Evolutionary conservation across 2,888 invertebrate species (phyloP).

Genomic region (Melieria omissa): DNA sequence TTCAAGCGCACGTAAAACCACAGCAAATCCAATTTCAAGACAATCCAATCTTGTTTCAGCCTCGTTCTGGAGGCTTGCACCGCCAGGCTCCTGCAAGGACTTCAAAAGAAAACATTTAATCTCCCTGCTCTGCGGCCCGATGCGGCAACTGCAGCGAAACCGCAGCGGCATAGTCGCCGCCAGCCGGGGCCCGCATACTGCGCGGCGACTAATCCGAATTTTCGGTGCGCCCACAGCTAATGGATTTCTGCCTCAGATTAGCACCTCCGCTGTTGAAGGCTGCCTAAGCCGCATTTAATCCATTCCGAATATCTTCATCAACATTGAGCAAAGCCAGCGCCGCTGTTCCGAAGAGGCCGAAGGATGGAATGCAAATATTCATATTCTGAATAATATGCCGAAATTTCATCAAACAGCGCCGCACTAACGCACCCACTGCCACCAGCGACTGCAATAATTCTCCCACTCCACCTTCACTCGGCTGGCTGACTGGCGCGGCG

Average conservation of each 20-base stretch:
- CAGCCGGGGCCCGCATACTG: too few relatives aligned
- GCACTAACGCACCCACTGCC: too few relatives aligned
- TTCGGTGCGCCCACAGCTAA: slow-evolving; percentile 40
- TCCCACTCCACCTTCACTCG: too few relatives aligned
- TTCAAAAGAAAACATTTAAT: slow-evolving; percentile 16
- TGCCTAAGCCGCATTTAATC: neutral
- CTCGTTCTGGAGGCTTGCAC: slow-evolving; percentile 11
- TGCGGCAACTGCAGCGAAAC: slow-evolving; percentile 1
- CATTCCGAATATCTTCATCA: too few relatives aligned
- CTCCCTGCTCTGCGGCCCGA: neutral
- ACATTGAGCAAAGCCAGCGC: too few relatives aligned
- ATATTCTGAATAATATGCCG: too few relatives aligned
- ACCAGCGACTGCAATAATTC: too few relatives aligned
- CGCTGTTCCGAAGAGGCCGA: too few relatives aligned
- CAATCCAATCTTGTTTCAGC: slow-evolving; percentile 44
- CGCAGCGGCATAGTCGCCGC: too few relatives aligned
- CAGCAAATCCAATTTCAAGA: slow-evolving; percentile 57
- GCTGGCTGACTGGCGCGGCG: too few relatives aligned
- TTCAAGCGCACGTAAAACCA: slow-evolving; percentile 43
- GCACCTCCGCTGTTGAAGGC: slow-evolving; percentile 45
- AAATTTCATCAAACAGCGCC: too few relatives aligned
- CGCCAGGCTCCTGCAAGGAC: neutral
- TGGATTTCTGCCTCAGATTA: slow-evolving; percentile 51
- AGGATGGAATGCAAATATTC: too few relatives aligned
- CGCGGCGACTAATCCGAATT: slow-evolving; percentile 29